Base-by-base conservation (phyloP, 2,113 vertebrate genomes). In the Delphinapterus leucas region DNA sequence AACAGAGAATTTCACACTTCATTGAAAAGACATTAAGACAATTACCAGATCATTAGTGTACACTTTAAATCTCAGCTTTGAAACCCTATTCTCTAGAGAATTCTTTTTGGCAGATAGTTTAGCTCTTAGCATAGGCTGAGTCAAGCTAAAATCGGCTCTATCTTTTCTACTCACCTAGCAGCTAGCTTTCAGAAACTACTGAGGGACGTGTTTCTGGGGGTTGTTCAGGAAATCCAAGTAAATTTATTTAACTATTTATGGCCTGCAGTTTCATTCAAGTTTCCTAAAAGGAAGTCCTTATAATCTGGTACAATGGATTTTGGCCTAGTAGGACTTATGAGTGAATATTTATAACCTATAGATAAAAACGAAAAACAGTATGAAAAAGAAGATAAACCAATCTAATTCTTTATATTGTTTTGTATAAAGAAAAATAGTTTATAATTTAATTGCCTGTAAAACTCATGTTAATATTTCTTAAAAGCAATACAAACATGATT, bases 21-120 rank as follows among this genome's bases (percentile, higher is more conserved):
- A 88, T 33, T 94, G 70, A 84, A 94, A 97, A 96, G 44, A 89
- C 74, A 95, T 96, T 92, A 95, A 95, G 81, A 90, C 47, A 96
- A 92, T 96, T 96, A 94, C 31, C 41, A 97, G 60, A 28, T 96
- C 74, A 94, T 95, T 90, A 92, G 60, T 31, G 49, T 85, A 86
- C 31, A 95, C 1, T 80, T 95, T 28, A 81, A 86, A 3, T 73
- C 70, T 95, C 47, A 89, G n/a, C 3, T 61, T 92, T 85, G 63
- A 96, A 96, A 76, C 5, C 2, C 2, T 92, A 63, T 93, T 90
- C 90, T 90, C 61, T 87, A 83, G 92, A 81, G 73, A 80, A 49
- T 90, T 96, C 1, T 65, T 95, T 91, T 93, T 77, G 86, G 89
- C 55, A 96, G 68, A 84, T 10, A 92, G 26, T 79, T 96, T 86